Evolutionary conservation across 2,888 invertebrate genomes (phyloP).

Genomic region (Callosobruchus maculatus): DNA sequence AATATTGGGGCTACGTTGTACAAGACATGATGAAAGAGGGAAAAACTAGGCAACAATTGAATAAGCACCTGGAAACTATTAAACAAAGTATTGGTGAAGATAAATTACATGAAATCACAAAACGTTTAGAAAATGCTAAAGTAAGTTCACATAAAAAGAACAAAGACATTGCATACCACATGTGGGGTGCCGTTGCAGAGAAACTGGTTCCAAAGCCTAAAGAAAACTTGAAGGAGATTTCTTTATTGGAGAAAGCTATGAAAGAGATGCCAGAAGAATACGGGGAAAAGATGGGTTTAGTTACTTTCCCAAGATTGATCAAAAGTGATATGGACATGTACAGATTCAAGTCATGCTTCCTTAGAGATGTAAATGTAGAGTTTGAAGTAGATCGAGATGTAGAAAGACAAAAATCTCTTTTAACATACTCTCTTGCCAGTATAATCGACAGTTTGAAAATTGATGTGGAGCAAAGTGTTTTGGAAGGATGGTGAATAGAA

Average conservation of each 20-base stretch:
- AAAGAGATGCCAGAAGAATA: conserved; percentile 2
- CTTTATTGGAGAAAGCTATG: conserved; percentile 10
- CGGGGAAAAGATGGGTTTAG: conserved; percentile 7
- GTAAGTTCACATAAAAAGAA: not conserved
- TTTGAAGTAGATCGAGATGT: conserved; percentile 17
- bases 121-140: not conserved
- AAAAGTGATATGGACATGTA: conserved; percentile 20
- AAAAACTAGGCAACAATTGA: conserved; percentile 22
- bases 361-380: conserved; percentile 26
- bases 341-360: conserved; percentile 18
- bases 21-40: conserved; percentile 27
- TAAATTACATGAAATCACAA: conserved; percentile 1
- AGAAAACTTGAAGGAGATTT: conserved; percentile 9
- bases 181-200: conserved; percentile 15
- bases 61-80: conserved; percentile 22
- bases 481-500: conserved; percentile 14
- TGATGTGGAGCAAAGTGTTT: conserved; percentile 7
- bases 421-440: conserved; percentile 20
- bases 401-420: conserved; percentile 17
- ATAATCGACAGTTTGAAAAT: conserved; percentile 8
- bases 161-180: conserved; percentile 8
- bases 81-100: not conserved
- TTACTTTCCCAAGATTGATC: conserved; percentile 24
- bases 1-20: conserved; percentile 27
- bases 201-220: conserved; percentile 17